Percentiles rank a stretch among this genome's conserved stretches.
Evolutionary conservation across 2,113 vertebrate species (phyloP).

Genomic region (Callionymus lyra): DNA sequence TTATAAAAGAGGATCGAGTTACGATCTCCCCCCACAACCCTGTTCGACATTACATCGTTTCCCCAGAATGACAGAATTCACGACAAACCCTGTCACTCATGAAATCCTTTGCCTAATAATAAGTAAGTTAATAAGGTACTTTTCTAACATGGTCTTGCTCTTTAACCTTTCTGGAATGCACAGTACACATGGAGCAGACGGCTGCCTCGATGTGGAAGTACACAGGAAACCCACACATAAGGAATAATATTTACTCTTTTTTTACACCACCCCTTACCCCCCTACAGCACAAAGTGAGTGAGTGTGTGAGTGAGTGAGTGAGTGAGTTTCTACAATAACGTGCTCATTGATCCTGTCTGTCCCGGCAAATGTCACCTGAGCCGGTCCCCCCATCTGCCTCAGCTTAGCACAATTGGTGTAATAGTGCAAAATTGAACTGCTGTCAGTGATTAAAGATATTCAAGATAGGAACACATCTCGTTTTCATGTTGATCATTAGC

Average conservation of each 20-base stretch:
- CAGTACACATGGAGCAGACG: too few relatives aligned
- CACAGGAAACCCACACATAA: too few relatives aligned
- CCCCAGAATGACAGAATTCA: not conserved
- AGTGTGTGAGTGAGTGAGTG: too few relatives aligned
- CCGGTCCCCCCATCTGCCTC: conserved; percentile 76
- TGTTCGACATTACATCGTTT: not conserved
- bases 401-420: conserved; percentile 81
- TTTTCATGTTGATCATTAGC: conserved; percentile 80
- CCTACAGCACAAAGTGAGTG: too few relatives aligned
- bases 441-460: conserved; percentile 88
- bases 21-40: conserved; percentile 8
- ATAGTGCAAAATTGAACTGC: conserved; percentile 83
- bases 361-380: conserved; percentile 35
- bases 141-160: too few relatives aligned
- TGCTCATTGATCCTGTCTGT: conserved; percentile 3
- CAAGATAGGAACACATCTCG: conserved; percentile 76
- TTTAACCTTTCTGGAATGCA: too few relatives aligned
- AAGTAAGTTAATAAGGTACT: too few relatives aligned
- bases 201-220: too few relatives aligned
- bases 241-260: too few relatives aligned
- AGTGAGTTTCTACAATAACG: not conserved
- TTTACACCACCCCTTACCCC: too few relatives aligned
- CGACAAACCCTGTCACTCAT: too few relatives aligned
- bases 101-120: too few relatives aligned
- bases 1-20: conserved; percentile 37